A percentile compares a stretch with the other conserved stretches of the same genome.
These are phyloP conservation scores for Luidia sarsii DNA, from an alignment of 53 echinoderm and acorn worm genomes.

Conservation along the genomic window DNA sequence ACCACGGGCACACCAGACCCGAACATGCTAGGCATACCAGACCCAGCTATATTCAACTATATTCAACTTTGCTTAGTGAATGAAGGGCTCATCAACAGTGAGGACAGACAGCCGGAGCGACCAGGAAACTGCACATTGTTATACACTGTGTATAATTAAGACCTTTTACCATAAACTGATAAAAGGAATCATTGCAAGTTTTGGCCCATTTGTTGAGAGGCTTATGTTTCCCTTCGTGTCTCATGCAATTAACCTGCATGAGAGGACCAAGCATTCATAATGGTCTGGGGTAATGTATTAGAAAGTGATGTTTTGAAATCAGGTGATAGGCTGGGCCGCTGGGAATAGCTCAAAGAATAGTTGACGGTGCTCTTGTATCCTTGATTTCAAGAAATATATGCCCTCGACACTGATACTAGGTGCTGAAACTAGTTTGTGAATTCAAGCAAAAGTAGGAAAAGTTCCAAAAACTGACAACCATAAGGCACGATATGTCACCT, in stretches of 20 bases:
- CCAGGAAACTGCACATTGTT: too few relatives aligned
- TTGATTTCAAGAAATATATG: slow-evolving; percentile 31
- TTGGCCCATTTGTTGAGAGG: slow-evolving; percentile 42
- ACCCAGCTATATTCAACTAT: too few relatives aligned
- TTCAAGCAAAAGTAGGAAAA: slow-evolving; percentile 38
- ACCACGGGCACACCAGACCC: too few relatives aligned
- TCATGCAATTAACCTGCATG: slow-evolving; percentile 21
- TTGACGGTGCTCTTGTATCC: slow-evolving; percentile 42
- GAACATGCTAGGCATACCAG: too few relatives aligned
- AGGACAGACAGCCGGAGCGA: too few relatives aligned
- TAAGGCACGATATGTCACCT: slow-evolving; percentile 49
- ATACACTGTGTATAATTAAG: too few relatives aligned
- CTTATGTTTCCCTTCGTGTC: slow-evolving; percentile 59
- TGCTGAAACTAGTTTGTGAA: slow-evolving; percentile 19
- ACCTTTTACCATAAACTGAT: too few relatives aligned
- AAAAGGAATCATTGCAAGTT: too few relatives aligned
- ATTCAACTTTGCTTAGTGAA: too few relatives aligned
- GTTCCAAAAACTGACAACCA: slow-evolving; percentile 29
- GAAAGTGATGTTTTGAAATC: slow-evolving; percentile 58
- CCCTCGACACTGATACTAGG: slow-evolving; percentile 56
- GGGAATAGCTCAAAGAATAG: slow-evolving; percentile 56
- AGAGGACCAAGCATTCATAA: slow-evolving; percentile 36
- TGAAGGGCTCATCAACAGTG: too few relatives aligned
- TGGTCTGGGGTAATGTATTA: slow-evolving; percentile 46
- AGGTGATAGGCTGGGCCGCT: slow-evolving; percentile 37